Evolutionary conservation across 2,113 vertebrate species (phyloP).

Genomic region (Pterocles burchelli): DNA sequence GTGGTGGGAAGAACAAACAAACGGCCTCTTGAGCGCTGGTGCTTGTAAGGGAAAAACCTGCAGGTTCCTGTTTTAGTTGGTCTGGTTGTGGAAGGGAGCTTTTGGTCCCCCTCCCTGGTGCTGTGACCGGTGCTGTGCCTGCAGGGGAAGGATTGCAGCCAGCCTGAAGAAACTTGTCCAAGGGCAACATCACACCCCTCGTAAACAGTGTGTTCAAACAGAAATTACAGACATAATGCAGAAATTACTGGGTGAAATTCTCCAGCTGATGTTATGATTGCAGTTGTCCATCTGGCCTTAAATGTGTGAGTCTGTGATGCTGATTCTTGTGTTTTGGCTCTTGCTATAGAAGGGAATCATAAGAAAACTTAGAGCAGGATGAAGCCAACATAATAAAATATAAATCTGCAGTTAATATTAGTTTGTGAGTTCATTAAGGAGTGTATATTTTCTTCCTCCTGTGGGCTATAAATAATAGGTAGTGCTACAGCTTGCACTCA

Average conservation of each 20-base stretch:
- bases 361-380: slow-evolving; percentile 4
- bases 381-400: slow-evolving; percentile 41
- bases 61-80: not conserved
- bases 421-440: slow-evolving; percentile 57
- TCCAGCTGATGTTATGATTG: not conserved
- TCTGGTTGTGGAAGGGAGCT: accelerated
- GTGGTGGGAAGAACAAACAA: not conserved
- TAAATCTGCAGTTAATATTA: slow-evolving; percentile 50
- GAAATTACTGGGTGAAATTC: slow-evolving; percentile 25
- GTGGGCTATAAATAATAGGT: slow-evolving; percentile 58
- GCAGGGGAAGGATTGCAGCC: not conserved
- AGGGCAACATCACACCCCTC: not conserved
- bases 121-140: not conserved
- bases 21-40: not conserved
- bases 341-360: not conserved
- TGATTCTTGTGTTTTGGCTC: not conserved
- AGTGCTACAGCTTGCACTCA: not conserved
- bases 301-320: not conserved
- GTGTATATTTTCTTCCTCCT: slow-evolving; percentile 42
- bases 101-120: not conserved
- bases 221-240: not conserved
- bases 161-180: not conserved
- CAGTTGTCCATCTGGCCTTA: slow-evolving; percentile 45
- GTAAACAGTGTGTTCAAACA: slow-evolving; percentile 4
- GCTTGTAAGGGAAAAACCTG: not conserved